A percentile compares a stretch with the other conserved stretches of the same genome.
These are phyloP conservation scores for Campopleginae sp. DNA, from an alignment of 2,888 invertebrate genomes.

Conservation along the genomic window DNA sequence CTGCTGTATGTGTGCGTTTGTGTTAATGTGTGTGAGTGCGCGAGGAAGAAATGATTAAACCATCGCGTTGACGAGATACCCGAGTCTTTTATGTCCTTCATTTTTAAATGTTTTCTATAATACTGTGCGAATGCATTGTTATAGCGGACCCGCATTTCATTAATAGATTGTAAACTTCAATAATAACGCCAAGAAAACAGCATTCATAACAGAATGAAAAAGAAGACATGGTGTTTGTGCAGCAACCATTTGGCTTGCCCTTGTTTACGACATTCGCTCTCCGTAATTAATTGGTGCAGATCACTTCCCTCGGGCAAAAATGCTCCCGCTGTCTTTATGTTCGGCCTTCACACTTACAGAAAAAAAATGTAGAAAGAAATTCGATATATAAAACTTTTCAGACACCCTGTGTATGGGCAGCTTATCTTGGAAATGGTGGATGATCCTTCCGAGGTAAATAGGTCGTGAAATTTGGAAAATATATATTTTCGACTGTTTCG, in stretches of 20 bases:
- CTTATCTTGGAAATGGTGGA: background rate
- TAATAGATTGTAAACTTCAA: constrained; percentile 17
- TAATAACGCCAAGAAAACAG: constrained; percentile 34
- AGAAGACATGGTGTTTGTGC: constrained; percentile 48
- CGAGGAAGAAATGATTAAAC: constrained; percentile 38
- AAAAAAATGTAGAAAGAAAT: background rate
- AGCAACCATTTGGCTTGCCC: constrained; percentile 38
- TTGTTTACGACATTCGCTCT: constrained; percentile 70
- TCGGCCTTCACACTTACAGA: background rate
- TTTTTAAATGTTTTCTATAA: constrained; percentile 19
- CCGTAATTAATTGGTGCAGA: constrained; percentile 70
- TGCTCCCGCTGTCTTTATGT: background rate
- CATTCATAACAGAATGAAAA: constrained; percentile 4
- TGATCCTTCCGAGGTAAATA: background rate
- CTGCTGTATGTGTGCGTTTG: background rate
- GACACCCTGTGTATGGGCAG: background rate
- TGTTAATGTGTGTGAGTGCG: background rate
- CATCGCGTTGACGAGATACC: constrained; percentile 48
- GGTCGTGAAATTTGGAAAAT: background rate
- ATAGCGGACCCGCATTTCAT: constrained; percentile 16
- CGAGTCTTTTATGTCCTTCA: constrained; percentile 16
- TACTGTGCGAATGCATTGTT: constrained; percentile 41
- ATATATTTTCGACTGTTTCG: background rate
- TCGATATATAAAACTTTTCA: background rate
- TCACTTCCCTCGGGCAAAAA: constrained; percentile 53